phyloP scores from a whole-genome alignment of 2,113 vertebrate species.

The Plectropomus leopardus region DNA sequence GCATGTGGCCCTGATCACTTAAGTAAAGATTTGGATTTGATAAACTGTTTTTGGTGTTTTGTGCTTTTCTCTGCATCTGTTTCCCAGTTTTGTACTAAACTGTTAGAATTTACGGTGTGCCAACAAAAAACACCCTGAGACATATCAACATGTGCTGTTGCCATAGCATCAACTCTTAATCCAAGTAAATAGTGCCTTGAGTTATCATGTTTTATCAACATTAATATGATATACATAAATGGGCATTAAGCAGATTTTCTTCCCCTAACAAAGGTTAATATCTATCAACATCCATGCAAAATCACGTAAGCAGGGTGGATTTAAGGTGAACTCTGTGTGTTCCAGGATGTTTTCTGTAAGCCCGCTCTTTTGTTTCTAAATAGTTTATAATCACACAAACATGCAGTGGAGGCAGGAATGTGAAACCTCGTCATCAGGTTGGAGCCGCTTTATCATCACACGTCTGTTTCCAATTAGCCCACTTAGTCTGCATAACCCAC shows the following conservation, averaged over 20 bases:
- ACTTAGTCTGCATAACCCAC: neutral
- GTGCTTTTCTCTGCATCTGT: no score
- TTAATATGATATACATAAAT: neutral
- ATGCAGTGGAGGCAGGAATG: conserved; percentile 10
- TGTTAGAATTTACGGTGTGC: no score
- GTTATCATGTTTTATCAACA: neutral
- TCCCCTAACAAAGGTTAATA: neutral
- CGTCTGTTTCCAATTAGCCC: conserved; percentile 54
- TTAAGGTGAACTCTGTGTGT: neutral
- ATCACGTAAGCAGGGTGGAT: neutral
- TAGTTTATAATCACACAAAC: conserved; percentile 1
- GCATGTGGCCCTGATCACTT: no score
- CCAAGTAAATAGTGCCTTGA: neutral
- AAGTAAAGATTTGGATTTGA: no score
- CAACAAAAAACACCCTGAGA: neutral
- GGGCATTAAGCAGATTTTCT: neutral
- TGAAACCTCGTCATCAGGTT: neutral
- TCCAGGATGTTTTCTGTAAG: neutral
- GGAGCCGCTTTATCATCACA: conserved; percentile 15
- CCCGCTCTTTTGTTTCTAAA: neutral
- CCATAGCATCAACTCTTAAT: neutral
- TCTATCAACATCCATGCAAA: neutral
- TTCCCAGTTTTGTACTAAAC: no score
- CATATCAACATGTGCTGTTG: neutral
- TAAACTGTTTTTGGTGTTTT: no score